A percentile compares a stretch with the other conserved stretches of the same genome.
phyloP scores from a whole-genome alignment of 1,140 invertebrate species.

The Polyergus mexicanus region DNA sequence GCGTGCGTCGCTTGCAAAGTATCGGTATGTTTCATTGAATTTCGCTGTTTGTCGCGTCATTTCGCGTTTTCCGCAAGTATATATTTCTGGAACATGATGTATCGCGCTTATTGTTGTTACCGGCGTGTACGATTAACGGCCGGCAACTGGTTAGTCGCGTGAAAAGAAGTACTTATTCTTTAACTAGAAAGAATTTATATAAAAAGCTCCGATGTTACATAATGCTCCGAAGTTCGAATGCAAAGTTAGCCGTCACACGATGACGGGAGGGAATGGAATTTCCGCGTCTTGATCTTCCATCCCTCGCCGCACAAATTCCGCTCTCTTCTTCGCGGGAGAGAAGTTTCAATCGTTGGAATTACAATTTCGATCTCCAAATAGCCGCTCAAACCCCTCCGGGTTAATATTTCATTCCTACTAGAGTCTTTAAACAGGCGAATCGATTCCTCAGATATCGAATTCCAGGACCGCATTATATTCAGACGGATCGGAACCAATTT shows the following conservation, averaged over 20 bases:
- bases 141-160: slow-evolving; percentile 30
- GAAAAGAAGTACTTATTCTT: slow-evolving; percentile 36
- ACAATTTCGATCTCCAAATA: slow-evolving; percentile 69
- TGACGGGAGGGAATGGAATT: slow-evolving; percentile 50
- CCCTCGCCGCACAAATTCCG: slow-evolving; percentile 31
- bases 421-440: slow-evolving; percentile 71
- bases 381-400: background rate
- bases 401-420: slow-evolving; percentile 69
- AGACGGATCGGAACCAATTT: slow-evolving; percentile 51
- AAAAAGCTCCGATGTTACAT: slow-evolving; percentile 53
- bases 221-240: slow-evolving; percentile 43
- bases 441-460: slow-evolving; percentile 64
- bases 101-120: slow-evolving; percentile 19
- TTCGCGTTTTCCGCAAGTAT: slow-evolving; percentile 28
- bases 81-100: slow-evolving; percentile 42
- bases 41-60: slow-evolving; percentile 29
- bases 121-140: slow-evolving; percentile 20
- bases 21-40: slow-evolving; percentile 49
- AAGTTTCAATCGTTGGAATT: slow-evolving; percentile 55
- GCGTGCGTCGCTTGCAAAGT: slow-evolving; percentile 52
- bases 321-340: slow-evolving; percentile 22
- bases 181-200: slow-evolving; percentile 45
- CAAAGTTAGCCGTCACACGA: slow-evolving; percentile 42
- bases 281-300: slow-evolving; percentile 57
- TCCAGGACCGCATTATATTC: slow-evolving; percentile 40